Percentiles rank a stretch among this genome's conserved stretches.
Conservation (phyloP, 2,797 vertebrate species). For the Nothura maculosa region DNA sequence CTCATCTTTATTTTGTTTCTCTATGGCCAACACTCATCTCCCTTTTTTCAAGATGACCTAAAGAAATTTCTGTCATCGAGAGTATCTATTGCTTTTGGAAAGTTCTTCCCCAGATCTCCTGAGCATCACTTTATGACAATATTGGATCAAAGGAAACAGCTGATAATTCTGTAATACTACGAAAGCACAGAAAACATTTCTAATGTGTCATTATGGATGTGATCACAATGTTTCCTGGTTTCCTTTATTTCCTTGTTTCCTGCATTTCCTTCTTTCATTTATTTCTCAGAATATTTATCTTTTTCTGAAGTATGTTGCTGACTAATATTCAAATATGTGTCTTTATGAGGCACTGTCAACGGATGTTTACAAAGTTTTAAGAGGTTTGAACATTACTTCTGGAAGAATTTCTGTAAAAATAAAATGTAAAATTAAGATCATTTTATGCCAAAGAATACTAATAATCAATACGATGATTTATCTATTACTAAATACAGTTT, state of each 20-base stretch:
- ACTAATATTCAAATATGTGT: background rate
- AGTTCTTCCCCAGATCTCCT: background rate
- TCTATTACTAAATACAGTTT: background rate
- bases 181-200: background rate
- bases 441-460: background rate
- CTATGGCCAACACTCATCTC: background rate
- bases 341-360: background rate
- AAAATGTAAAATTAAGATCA: background rate
- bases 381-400: background rate
- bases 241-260: rapidly evolving
- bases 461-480: background rate
- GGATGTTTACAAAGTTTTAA: background rate
- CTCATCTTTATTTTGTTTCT: background rate
- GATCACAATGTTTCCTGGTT: background rate
- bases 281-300: background rate
- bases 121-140: background rate
- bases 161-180: background rate
- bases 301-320: background rate
- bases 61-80: background rate
- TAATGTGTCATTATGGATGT: background rate
- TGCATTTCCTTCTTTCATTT: background rate
- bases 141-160: background rate
- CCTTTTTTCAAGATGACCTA: background rate
- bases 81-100: background rate
- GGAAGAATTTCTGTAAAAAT: background rate